Evolutionary conservation across 1,140 invertebrate species (phyloP), one percentile per base, ranked within the genome.

Genomic region (Mesaphorura yosii): DNA sequence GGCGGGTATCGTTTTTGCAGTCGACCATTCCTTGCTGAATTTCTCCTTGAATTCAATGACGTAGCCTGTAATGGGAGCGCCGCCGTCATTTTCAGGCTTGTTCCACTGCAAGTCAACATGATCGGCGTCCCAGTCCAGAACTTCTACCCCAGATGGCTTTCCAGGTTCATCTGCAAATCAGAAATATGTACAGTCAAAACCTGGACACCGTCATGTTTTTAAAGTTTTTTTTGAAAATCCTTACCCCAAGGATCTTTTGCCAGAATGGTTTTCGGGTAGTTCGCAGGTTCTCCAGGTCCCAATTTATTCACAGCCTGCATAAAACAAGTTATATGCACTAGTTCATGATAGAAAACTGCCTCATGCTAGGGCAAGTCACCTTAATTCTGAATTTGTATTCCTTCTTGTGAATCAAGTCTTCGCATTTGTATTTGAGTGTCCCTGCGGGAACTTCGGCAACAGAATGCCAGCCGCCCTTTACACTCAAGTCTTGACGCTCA

Each of bases 191-290:
- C 19, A 22, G n/a, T 42, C 44, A 25, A 7, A 7, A 46, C 12
- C 10, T 20, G 25, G 5, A 46, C 10, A 25, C 19, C 22, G 22
- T 28, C 17, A 22, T 10, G 15, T 48, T 31, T 41, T 22, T 19
- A 22, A 4, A 38, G n/a, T 51, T 47, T 42, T 34, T 59, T 12
- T 2, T 37, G 17, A 37, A 54, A 55, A 52, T 54, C 66, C 72
- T 73, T 75, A 91, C 87, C 90, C 88, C 90, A 98, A 60, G 93
- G 93, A 82, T 98, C 91, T 72, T 97, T 97, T 31, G 93, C 92
- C 40, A 95, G 69, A 25, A 93, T 82, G 26, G 85, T 79, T 66
- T 88, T 91, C 54, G 74, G 81, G 64, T 91, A 88, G 7, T 82
- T 71, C 22, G 87, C 83, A 44, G 90, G 89, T 68, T 96, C 90